Conservation (phyloP, 2,113 vertebrate species). For the Elgaria multicarinata region DNA sequence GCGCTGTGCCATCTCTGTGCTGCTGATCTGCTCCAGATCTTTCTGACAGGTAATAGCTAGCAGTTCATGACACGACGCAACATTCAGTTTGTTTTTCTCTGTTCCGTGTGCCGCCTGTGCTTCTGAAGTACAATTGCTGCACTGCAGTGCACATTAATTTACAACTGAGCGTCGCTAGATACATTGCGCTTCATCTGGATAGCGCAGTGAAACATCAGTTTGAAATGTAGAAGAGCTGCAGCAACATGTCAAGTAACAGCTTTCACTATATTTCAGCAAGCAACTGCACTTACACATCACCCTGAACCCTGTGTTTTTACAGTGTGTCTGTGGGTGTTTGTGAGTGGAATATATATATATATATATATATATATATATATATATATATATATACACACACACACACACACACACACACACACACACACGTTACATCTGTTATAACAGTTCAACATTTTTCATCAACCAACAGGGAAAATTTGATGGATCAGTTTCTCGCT, state of each 20-base stretch:
- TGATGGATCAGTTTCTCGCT: constrained; percentile 31
- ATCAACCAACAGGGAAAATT: constrained; percentile 37
- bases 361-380: constrained; percentile 15
- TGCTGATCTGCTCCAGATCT: not conserved
- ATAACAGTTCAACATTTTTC: constrained; percentile 3
- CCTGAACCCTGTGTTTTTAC: not conserved
- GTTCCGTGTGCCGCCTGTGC: constrained; percentile 7
- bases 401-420: not conserved
- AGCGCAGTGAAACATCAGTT: constrained; percentile 36
- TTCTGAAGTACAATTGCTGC: constrained; percentile 45
- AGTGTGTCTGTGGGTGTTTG: not conserved
- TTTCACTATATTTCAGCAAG: constrained; percentile 25
- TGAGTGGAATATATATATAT: not conserved
- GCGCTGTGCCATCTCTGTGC: constrained; percentile 9
- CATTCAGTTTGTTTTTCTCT: constrained; percentile 46
- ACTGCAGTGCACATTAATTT: constrained; percentile 55
- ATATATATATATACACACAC: too few species aligned
- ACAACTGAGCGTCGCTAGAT: constrained; percentile 33
- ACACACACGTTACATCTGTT: constrained; percentile 34
- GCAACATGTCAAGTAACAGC: not conserved
- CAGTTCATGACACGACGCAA: constrained; percentile 23
- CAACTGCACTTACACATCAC: not conserved
- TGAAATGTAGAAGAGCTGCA: constrained; percentile 30
- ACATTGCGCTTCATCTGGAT: constrained; percentile 17
- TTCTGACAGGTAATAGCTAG: constrained; percentile 38